A percentile compares a stretch with the other conserved stretches of the same genome.
Evolutionary conservation across 2,113 vertebrate genomes (phyloP).

Genomic region (Condylura cristata): DNA sequence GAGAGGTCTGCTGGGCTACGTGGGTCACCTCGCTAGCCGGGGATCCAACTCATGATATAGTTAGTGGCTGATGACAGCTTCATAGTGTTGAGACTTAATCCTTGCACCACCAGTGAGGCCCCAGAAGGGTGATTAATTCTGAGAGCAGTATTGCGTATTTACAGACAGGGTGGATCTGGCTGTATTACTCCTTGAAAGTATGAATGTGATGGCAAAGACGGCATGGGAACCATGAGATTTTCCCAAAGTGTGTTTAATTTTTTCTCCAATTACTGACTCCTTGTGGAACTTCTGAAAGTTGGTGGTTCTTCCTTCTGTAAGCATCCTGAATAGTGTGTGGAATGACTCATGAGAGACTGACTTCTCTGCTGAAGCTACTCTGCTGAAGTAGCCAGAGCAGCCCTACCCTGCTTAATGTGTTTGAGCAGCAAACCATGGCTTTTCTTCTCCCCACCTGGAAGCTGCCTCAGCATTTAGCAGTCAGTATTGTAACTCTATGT

Average conservation of each 20-base stretch:
- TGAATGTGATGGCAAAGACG: not conserved
- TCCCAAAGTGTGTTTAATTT: not conserved
- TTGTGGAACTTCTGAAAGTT: not conserved
- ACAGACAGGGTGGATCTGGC: not conserved
- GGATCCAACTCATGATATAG: no score
- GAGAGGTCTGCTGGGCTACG: no score
- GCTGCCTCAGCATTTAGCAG: not conserved
- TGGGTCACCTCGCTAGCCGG: no score
- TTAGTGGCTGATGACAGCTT: no score
- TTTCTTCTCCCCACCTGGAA: not conserved
- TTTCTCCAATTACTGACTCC: not conserved
- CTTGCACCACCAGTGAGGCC: no score
- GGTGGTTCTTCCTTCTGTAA: not conserved
- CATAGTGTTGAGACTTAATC: no score
- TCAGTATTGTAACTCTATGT: not conserved
- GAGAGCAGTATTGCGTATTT: not conserved
- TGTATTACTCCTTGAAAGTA: not conserved
- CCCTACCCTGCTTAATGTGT: not conserved
- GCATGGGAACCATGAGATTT: not conserved
- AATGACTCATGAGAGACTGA: not conserved
- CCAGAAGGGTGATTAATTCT: not conserved
- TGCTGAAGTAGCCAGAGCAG: not conserved
- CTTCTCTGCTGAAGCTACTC: not conserved
- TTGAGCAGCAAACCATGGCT: not conserved
- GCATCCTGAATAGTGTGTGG: not conserved